phyloP scores from a whole-genome alignment of 2,888 invertebrate species.

The Apodemia hepburni region DNA sequence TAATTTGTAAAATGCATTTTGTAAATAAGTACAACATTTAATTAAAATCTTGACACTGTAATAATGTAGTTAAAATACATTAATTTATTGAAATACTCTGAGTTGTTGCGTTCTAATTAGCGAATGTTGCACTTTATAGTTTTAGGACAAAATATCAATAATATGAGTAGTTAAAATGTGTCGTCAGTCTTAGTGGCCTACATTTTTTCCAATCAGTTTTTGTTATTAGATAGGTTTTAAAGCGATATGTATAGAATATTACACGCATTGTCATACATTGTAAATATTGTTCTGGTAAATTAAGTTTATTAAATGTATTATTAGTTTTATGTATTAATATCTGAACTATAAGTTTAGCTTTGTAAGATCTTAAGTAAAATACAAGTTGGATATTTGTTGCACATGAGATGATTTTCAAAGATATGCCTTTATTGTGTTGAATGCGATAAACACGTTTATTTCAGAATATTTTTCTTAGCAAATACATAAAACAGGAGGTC shows the following conservation, averaged over 20 bases:
- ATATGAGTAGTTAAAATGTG: conserved; percentile 69
- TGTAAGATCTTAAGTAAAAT: conserved; percentile 56
- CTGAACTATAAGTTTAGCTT: conserved; percentile 64
- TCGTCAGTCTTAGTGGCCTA: conserved; percentile 71
- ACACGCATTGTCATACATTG: conserved; percentile 63
- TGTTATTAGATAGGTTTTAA: conserved; percentile 75
- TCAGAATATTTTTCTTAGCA: conserved; percentile 43
- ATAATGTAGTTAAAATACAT: conserved; percentile 58
- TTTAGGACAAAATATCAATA: conserved; percentile 65
- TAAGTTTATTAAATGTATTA: conserved; percentile 72
- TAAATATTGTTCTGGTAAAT: conserved; percentile 75
- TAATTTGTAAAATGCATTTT: conserved; percentile 71
- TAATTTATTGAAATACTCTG: conserved; percentile 76
- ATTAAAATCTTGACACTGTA: conserved; percentile 49
- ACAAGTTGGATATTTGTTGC: conserved; percentile 75
- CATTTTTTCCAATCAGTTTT: conserved; percentile 68
- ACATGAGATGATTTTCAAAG: conserved; percentile 46
- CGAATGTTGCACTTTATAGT: conserved; percentile 75
- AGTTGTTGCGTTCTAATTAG: conserved; percentile 71
- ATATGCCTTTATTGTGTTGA: conserved; percentile 36
- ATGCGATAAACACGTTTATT: conserved; percentile 38
- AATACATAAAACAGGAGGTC: conserved; percentile 71
- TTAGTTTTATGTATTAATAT: conserved; percentile 55
- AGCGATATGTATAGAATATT: conserved; percentile 72
- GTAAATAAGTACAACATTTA: conserved; percentile 71